Percentiles rank a stretch among this genome's conserved stretches.
Conservation (phyloP, 35 echinoderm and acorn worm species). For the Lytechinus variegatus region DNA sequence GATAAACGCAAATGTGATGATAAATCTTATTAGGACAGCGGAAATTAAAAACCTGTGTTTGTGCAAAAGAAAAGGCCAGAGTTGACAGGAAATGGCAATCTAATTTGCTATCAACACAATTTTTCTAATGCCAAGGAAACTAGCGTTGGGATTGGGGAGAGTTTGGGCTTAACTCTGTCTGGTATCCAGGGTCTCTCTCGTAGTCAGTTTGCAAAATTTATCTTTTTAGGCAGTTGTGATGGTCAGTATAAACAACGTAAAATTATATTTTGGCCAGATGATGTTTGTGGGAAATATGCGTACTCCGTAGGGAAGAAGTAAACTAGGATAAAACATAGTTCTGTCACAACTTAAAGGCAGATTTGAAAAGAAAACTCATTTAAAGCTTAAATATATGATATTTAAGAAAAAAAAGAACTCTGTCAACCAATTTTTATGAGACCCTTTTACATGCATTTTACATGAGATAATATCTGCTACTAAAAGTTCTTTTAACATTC, state of each 20-base stretch:
- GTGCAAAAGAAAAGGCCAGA: background rate
- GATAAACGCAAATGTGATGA: background rate
- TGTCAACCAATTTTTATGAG: no score
- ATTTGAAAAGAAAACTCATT: no score
- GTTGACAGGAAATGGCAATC: background rate
- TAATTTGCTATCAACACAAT: background rate
- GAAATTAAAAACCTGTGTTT: slow-evolving; percentile 6
- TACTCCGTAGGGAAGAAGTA: no score
- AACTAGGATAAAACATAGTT: no score
- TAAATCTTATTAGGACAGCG: background rate
- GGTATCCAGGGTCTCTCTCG: background rate
- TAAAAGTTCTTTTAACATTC: no score
- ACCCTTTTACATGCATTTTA: no score
- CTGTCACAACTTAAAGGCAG: no score
- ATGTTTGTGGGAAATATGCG: no score
- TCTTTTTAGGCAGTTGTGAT: background rate
- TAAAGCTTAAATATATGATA: no score
- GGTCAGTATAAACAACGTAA: background rate
- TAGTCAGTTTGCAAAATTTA: background rate
- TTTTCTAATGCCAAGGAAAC: background rate
- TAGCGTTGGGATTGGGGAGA: background rate
- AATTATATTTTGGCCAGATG: background rate
- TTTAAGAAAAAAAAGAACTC: no score
- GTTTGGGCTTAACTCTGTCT: background rate
- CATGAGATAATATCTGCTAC: no score